Conservation (phyloP, 2,797 vertebrate species). For the Setipinna tenuifilis region DNA sequence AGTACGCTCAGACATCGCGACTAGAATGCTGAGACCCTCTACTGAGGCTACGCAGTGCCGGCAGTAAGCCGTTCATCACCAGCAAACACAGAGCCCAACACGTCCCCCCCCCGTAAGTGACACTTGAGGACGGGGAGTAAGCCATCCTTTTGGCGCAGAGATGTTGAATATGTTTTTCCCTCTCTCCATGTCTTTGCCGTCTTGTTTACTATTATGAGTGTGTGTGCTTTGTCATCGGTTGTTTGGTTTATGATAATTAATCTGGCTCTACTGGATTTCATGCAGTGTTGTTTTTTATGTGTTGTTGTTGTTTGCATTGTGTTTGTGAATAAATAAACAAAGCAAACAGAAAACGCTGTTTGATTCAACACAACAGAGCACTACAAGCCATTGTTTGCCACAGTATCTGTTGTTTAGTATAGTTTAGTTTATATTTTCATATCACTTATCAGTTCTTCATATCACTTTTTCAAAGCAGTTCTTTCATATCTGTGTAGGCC, state of each 20-base stretch:
- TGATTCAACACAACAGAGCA: too few species aligned
- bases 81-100: neutral
- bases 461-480: too few species aligned
- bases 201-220: neutral
- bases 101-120: neutral
- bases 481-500: too few species aligned
- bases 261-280: neutral
- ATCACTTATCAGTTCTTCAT: too few species aligned
- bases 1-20: neutral
- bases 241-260: neutral
- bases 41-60: too few species aligned
- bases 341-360: too few species aligned
- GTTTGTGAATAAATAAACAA: neutral
- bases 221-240: neutral
- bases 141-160: neutral
- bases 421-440: too few species aligned
- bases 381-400: too few species aligned
- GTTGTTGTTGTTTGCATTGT: neutral
- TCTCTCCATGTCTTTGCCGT: neutral
- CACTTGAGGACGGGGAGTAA: neutral
- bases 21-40: neutral
- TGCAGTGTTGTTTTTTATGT: neutral
- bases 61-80: neutral
- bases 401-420: too few species aligned
- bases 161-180: too few species aligned